Percentiles rank a stretch among this genome's conserved stretches.
These are phyloP conservation scores for Strix aluco DNA, from an alignment of 2,113 vertebrate species.

Conservation along the genomic window DNA sequence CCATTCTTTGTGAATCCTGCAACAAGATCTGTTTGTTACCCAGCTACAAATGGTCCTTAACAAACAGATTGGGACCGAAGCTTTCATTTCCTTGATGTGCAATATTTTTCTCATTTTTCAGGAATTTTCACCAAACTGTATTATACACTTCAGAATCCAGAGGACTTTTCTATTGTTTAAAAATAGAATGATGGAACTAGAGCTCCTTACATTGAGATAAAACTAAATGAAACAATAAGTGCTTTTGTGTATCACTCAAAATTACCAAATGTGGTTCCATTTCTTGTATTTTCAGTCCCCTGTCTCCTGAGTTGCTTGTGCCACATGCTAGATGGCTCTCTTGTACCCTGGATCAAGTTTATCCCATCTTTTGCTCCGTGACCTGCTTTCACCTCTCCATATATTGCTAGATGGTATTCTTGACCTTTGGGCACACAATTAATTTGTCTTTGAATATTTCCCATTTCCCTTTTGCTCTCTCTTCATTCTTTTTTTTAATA, in stretches of 20 bases:
- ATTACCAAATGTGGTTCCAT: neutral
- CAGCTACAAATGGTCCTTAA: neutral
- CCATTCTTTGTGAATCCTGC: neutral
- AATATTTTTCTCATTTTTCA: neutral
- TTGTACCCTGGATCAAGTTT: neutral
- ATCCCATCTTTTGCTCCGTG: neutral
- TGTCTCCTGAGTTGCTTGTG: neutral
- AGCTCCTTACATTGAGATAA: neutral
- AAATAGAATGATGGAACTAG: neutral
- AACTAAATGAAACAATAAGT: neutral
- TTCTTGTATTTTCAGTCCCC: neutral
- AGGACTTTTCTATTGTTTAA: neutral
- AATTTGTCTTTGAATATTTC: constrained; percentile 40
- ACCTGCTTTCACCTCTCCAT: neutral
- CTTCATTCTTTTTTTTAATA: neutral
- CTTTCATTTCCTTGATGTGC: neutral
- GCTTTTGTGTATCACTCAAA: neutral
- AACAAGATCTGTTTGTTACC: neutral
- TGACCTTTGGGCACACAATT: constrained; percentile 25
- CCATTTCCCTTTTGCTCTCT: constrained; percentile 22
- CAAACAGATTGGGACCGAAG: neutral
- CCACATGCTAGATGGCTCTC: neutral
- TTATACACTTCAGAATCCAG: neutral
- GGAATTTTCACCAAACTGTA: neutral
- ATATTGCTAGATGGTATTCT: constrained; percentile 24